Evolutionary conservation across 2,797 vertebrate species (phyloP).

Genomic region (Sebastolobus alascanus): DNA sequence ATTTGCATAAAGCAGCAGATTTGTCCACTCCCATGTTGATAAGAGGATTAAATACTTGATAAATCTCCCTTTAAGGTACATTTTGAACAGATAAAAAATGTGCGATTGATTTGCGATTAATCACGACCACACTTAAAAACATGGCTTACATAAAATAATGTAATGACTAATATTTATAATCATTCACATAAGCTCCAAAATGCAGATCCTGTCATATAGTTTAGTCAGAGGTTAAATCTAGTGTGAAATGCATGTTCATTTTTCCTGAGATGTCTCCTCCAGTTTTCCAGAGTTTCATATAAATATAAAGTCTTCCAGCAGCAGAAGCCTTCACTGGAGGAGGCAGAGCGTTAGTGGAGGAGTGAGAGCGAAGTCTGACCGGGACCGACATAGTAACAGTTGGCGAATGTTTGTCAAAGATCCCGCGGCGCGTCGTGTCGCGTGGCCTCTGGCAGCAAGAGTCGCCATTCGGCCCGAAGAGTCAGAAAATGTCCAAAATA

Average conservation of each 20-base stretch:
- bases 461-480: constrained; percentile 12
- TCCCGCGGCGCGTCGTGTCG: background rate
- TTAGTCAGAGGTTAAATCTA: background rate
- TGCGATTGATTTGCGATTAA: too few relatives aligned
- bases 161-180: too few relatives aligned
- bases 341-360: constrained; percentile 4
- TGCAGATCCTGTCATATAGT: background rate
- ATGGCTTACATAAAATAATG: background rate
- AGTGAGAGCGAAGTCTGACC: constrained; percentile 13
- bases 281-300: background rate
- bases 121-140: background rate
- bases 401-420: constrained; percentile 26
- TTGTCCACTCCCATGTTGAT: too few relatives aligned
- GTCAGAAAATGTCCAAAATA: constrained; percentile 6
- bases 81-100: too few relatives aligned
- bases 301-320: constrained; percentile 8
- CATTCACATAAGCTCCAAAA: background rate
- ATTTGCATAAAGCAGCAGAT: too few relatives aligned
- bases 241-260: background rate
- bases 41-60: too few relatives aligned
- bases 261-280: background rate
- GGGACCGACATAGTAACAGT: constrained; percentile 16
- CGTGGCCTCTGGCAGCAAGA: background rate
- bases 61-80: too few relatives aligned
- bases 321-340: constrained; percentile 32